Percentiles rank a stretch among this genome's conserved stretches.
phyloP scores from a whole-genome alignment of 2,888 invertebrate genomes.

The Yponomeuta evonymella region DNA sequence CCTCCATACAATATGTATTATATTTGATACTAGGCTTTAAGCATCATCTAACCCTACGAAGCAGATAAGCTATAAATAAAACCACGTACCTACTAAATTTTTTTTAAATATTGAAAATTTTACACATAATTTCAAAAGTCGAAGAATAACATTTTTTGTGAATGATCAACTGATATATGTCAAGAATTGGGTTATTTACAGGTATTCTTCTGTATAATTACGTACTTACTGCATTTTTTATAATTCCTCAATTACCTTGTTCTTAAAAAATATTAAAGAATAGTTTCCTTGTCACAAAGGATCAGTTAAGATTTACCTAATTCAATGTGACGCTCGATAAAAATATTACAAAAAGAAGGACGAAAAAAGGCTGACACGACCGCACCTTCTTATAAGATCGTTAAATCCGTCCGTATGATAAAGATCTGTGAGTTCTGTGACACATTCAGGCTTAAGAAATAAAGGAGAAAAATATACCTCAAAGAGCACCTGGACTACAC shows the following conservation, averaged over 20 bases:
- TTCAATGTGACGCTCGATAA: slow-evolving; percentile 62
- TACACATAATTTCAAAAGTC: no score
- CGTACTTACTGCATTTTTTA: no score
- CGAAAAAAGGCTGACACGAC: slow-evolving; percentile 56
- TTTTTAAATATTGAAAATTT: no score
- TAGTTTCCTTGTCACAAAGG: slow-evolving; percentile 43
- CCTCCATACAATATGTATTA: no score
- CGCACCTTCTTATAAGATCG: slow-evolving; percentile 59
- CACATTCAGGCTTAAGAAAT: slow-evolving; percentile 48
- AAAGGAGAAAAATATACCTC: slow-evolving; percentile 43
- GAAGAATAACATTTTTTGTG: no score
- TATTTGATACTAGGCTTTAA: no score
- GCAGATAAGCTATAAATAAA: no score
- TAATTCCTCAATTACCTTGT: no score
- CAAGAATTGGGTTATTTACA: background rate
- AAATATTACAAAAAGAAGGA: slow-evolving; percentile 40
- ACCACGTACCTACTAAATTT: no score
- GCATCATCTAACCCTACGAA: no score
- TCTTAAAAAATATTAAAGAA: background rate
- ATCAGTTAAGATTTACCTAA: slow-evolving; percentile 67
- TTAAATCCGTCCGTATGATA: slow-evolving; percentile 68
- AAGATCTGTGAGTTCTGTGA: slow-evolving; percentile 74
- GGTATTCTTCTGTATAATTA: no score
- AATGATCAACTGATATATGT: no score
- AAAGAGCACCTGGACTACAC: slow-evolving; percentile 46